These are phyloP conservation scores for Drosophila sproati DNA, from an alignment of 1,140 invertebrate genomes.

Conservation along the genomic window DNA sequence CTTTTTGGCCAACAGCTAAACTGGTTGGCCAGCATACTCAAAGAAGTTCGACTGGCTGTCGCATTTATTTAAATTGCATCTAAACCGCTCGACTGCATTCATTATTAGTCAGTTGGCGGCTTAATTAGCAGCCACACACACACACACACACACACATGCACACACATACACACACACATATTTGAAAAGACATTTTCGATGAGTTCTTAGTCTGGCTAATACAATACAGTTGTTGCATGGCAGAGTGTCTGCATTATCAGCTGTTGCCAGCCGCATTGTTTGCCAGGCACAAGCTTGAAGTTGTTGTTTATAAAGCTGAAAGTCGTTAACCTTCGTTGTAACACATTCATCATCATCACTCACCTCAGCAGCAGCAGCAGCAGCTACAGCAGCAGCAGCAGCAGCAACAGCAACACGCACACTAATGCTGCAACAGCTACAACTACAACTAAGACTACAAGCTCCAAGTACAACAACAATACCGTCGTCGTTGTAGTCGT, in stretches of 20 bases:
- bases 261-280: slow-evolving; percentile 44
- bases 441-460: slow-evolving; percentile 20
- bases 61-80: slow-evolving; percentile 81
- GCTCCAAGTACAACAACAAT: slow-evolving; percentile 47
- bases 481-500: slow-evolving; percentile 37
- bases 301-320: slow-evolving; percentile 78
- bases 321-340: slow-evolving; percentile 84
- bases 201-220: slow-evolving; percentile 16
- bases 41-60: slow-evolving; percentile 62
- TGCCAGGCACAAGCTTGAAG: slow-evolving; percentile 4
- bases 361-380: slow-evolving; percentile 65
- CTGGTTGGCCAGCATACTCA: slow-evolving; percentile 53
- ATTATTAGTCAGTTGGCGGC: slow-evolving; percentile 75
- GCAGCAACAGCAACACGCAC: slow-evolving; percentile 37
- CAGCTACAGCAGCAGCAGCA: slow-evolving; percentile 40
- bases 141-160: slow-evolving; percentile 13
- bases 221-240: slow-evolving; percentile 42
- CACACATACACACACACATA: slow-evolving; percentile 7
- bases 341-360: slow-evolving; percentile 83
- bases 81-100: slow-evolving; percentile 64
- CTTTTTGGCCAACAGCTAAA: slow-evolving; percentile 65
- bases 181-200: not conserved
- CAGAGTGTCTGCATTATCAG: slow-evolving; percentile 47
- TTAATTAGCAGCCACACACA: slow-evolving; percentile 62
- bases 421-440: slow-evolving; percentile 41